These are phyloP conservation scores for Kobus ellipsiprymnus DNA, from an alignment of 2,113 vertebrate genomes.

Conservation along the genomic window DNA sequence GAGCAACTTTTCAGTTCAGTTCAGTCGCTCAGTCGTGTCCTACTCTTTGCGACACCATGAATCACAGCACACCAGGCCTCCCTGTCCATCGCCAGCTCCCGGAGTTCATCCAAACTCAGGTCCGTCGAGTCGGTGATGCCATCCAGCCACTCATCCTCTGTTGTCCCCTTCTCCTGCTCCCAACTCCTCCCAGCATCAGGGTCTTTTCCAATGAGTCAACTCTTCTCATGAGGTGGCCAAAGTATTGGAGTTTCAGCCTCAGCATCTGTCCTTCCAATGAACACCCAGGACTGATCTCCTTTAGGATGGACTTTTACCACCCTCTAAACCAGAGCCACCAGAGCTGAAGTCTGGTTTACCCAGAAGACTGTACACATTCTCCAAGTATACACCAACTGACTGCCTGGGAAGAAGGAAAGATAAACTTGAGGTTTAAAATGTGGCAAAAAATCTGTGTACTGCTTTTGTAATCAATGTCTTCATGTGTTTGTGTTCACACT, in stretches of 20 bases:
- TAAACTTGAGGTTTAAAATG: background rate
- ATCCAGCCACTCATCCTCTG: too few species aligned
- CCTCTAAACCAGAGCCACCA: background rate
- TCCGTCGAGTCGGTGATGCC: too few species aligned
- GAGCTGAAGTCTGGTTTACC: background rate
- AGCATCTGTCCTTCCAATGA: background rate
- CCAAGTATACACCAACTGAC: background rate
- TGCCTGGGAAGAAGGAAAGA: background rate
- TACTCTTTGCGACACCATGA: fast-evolving
- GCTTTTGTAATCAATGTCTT: background rate
- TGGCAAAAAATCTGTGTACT: background rate
- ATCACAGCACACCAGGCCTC: background rate
- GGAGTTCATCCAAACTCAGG: background rate
- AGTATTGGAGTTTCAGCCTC: background rate
- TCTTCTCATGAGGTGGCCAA: background rate
- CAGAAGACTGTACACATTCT: background rate
- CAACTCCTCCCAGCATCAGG: too few species aligned
- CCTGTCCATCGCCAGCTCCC: background rate
- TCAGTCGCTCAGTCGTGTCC: background rate
- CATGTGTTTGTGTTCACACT: background rate
- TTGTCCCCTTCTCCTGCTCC: too few species aligned
- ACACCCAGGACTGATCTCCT: background rate
- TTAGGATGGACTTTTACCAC: background rate
- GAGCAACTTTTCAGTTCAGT: background rate
- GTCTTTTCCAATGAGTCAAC: too few species aligned